These are phyloP conservation scores for Fissipunctia ypsillon DNA, from an alignment of 2,888 invertebrate species.

Conservation along the genomic window DNA sequence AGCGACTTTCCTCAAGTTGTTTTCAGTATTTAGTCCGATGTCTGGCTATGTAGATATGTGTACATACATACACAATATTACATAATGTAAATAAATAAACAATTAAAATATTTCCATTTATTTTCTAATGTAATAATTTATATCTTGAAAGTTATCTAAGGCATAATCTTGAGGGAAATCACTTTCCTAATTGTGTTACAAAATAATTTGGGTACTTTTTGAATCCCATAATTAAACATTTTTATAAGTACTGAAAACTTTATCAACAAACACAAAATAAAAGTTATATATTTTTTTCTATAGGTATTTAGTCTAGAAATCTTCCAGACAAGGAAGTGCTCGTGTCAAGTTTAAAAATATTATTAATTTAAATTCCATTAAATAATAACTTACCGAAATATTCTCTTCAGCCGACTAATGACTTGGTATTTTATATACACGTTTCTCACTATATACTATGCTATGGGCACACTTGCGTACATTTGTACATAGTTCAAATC, in stretches of 20 bases:
- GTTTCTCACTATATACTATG: conserved; percentile 73
- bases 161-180: conserved; percentile 24
- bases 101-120: not conserved
- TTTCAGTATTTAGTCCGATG: not conserved
- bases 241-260: not conserved
- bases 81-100: not conserved
- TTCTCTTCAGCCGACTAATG: conserved; percentile 90
- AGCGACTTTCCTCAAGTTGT: conserved; percentile 28
- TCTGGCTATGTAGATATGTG: not conserved
- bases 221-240: not conserved
- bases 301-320: not conserved
- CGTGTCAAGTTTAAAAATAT: conserved; percentile 36
- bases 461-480: conserved; percentile 53
- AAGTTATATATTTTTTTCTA: not conserved
- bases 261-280: not conserved
- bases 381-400: conserved; percentile 85
- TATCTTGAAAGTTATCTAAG: too few species aligned
- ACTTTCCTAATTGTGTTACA: not conserved
- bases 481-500: conserved; percentile 62
- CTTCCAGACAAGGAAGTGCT: conserved; percentile 12
- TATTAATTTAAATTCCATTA: conserved; percentile 21
- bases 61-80: too few species aligned
- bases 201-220: not conserved
- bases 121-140: not conserved
- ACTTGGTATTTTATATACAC: conserved; percentile 87